These are phyloP conservation scores for Hylomyscus alleni DNA, from an alignment of 2,797 vertebrate species.

Conservation along the genomic window DNA sequence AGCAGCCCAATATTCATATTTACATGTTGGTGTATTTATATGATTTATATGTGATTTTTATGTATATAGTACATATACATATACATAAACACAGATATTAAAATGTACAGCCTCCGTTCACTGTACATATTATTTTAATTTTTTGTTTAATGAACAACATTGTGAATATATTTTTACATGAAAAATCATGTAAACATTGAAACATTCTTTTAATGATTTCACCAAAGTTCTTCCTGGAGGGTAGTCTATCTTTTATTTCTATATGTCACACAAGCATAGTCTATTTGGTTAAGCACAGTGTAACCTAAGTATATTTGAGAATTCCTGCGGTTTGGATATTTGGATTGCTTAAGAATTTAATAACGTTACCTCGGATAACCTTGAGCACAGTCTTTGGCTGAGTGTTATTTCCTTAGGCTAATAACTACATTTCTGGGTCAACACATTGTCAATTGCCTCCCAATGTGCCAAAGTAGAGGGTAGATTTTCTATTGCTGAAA, in stretches of 20 bases:
- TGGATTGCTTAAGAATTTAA: slow-evolving; percentile 59
- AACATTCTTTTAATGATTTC: slow-evolving; percentile 19
- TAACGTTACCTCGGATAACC: neutral
- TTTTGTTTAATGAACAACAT: neutral
- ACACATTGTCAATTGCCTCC: neutral
- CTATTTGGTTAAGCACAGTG: neutral
- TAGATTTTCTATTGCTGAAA: neutral
- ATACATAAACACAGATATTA: neutral
- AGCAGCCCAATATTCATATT: neutral
- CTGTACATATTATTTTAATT: neutral
- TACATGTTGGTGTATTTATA: neutral
- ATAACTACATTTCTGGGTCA: slow-evolving; percentile 47
- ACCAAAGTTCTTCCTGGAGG: slow-evolving; percentile 1
- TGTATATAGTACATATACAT: neutral
- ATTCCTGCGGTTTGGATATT: slow-evolving; percentile 47
- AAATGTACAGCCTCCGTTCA: neutral
- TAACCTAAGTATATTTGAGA: slow-evolving; percentile 29
- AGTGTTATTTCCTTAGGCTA: slow-evolving; percentile 43
- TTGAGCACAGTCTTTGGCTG: neutral
- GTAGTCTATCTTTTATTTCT: neutral
- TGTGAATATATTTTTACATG: slow-evolving; percentile 20
- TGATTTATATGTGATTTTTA: neutral
- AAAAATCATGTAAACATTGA: slow-evolving; percentile 59
- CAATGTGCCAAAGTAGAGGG: neutral
- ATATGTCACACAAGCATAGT: neutral